phyloP scores from a whole-genome alignment of 2,113 vertebrate genomes.

The Halcyon senegalensis region DNA sequence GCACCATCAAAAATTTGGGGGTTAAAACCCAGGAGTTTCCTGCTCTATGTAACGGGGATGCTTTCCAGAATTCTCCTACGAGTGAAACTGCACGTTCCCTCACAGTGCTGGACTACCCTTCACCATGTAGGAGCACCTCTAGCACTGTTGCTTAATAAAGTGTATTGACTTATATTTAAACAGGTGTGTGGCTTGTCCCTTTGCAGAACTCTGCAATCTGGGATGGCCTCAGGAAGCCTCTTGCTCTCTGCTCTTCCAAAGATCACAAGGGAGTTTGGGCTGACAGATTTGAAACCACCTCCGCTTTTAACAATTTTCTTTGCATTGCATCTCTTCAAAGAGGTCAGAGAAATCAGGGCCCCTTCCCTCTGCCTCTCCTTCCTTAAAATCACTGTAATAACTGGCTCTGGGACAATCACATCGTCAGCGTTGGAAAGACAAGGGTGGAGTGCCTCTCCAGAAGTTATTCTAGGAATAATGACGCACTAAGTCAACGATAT shows the following conservation, averaged over 20 bases:
- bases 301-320: neutral
- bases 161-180: constrained; percentile 35
- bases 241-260: neutral
- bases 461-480: constrained; percentile 67
- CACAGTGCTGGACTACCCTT: neutral
- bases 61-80: neutral
- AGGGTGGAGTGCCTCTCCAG: constrained; percentile 58
- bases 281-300: neutral
- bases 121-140: neutral
- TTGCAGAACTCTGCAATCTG: neutral
- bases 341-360: neutral
- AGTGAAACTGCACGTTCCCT: neutral
- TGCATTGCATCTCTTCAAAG: neutral
- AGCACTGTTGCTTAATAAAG: constrained; percentile 40
- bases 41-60: neutral
- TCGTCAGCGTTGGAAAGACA: neutral
- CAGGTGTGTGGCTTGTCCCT: constrained; percentile 14
- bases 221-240: neutral
- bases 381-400: constrained; percentile 10
- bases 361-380: neutral
- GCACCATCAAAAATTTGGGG: neutral
- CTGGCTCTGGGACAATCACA: neutral
- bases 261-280: neutral
- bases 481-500: neutral
- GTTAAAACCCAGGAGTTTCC: neutral